A percentile compares a stretch with the other conserved stretches of the same genome.
Evolutionary conservation across 2,113 vertebrate genomes (phyloP).

Genomic region (Pao palembangensis): DNA sequence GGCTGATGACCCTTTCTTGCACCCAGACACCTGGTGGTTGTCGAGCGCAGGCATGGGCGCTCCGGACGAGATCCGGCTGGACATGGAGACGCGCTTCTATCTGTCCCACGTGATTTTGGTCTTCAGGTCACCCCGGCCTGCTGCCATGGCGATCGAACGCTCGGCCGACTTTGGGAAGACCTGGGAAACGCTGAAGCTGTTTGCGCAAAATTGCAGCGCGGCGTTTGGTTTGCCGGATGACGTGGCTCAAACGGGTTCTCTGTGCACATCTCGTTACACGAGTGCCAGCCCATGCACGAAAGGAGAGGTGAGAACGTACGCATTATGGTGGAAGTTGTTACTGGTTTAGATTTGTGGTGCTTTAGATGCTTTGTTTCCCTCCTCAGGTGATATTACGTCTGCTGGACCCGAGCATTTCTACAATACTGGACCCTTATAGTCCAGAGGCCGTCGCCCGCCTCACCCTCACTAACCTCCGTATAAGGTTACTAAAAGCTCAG

Average conservation of each 20-base stretch:
- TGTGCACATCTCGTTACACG: constrained; percentile 86
- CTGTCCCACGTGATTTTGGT: constrained; percentile 83
- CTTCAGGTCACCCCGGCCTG: constrained; percentile 84
- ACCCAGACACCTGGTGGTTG: constrained; percentile 84
- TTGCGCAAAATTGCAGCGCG: constrained; percentile 80
- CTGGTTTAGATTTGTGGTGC: background rate
- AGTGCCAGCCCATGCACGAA: constrained; percentile 76
- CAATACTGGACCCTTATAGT: constrained; percentile 80
- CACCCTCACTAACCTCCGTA: constrained; percentile 83
- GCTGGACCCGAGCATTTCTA: constrained; percentile 69
- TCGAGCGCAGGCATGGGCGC: constrained; percentile 56
- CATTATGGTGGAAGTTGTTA: background rate
- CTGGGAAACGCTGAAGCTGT: constrained; percentile 84
- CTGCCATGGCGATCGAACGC: constrained; percentile 82
- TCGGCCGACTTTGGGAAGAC: constrained; percentile 81
- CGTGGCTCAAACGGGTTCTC: constrained; percentile 68
- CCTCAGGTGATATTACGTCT: constrained; percentile 82
- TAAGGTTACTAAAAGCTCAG: constrained; percentile 81
- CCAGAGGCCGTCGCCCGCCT: constrained; percentile 75
- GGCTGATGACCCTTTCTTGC: constrained; percentile 81
- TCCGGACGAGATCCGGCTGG: constrained; percentile 80
- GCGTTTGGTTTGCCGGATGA: constrained; percentile 83
- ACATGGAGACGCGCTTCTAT: constrained; percentile 82
- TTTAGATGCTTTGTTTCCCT: constrained; percentile 3
- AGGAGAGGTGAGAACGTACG: constrained; percentile 80